Conservation (phyloP, 2,797 vertebrate species). For the Myotis myotis region DNA sequence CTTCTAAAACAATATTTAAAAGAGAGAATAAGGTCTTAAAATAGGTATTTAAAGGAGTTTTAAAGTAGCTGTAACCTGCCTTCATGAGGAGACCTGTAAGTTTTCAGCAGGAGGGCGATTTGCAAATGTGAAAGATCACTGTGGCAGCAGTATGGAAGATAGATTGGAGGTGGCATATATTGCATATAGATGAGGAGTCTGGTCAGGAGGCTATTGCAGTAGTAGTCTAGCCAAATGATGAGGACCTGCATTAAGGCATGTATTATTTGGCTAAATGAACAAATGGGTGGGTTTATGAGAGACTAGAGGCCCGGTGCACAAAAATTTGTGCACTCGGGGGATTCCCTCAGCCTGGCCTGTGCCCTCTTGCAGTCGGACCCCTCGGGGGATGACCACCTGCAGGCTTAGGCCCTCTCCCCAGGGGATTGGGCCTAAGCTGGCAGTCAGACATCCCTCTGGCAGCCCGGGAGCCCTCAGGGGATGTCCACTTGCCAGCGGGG, state of each 20-base stretch:
- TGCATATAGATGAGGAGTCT: not conserved
- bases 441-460: no score
- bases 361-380: no score
- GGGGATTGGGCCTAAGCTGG: no score
- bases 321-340: no score
- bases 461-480: no score
- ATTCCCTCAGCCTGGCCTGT: no score
- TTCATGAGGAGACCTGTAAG: not conserved
- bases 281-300: not conserved
- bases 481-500: no score
- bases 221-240: not conserved
- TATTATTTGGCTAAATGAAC: not conserved
- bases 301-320: no score
- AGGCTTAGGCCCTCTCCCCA: no score
- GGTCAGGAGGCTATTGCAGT: not conserved
- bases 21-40: constrained; percentile 2
- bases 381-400: no score
- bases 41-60: not conserved
- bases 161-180: not conserved
- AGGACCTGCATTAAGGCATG: not conserved
- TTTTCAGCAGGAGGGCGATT: not conserved
- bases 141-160: not conserved
- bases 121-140: not conserved
- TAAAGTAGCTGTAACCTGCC: not conserved
- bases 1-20: not conserved